A percentile compares a stretch with the other conserved stretches of the same genome.
Evolutionary conservation across 1,140 invertebrate species (phyloP).

Genomic region (Caerostris extrusa): DNA sequence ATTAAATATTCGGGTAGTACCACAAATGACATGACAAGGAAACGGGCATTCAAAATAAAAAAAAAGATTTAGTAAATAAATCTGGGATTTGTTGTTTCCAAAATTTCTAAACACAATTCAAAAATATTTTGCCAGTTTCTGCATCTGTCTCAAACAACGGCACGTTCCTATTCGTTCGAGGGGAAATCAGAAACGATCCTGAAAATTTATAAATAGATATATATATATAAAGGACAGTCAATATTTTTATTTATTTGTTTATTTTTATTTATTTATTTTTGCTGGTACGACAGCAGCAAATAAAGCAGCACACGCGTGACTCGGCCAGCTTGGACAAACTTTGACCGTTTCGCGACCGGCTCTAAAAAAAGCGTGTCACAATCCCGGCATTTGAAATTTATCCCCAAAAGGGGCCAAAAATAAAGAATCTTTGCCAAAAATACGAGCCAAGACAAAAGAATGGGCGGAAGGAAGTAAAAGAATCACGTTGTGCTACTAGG

Average conservation of each 20-base stretch:
- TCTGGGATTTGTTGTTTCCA: background rate
- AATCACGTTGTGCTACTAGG: background rate
- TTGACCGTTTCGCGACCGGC: constrained; percentile 5
- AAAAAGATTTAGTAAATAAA: background rate
- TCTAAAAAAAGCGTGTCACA: constrained; percentile 59
- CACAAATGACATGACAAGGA: no score
- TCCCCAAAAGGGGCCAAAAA: constrained; percentile 50
- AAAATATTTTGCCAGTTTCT: background rate
- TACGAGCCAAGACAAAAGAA: background rate
- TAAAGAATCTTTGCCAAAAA: constrained; percentile 33
- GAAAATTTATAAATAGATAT: background rate
- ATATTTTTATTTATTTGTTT: background rate
- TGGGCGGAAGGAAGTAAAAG: background rate
- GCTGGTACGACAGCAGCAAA: constrained; percentile 2
- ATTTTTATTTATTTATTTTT: constrained; percentile 7
- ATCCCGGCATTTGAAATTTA: constrained; percentile 62
- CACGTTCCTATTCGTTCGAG: constrained; percentile 14
- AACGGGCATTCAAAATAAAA: background rate
- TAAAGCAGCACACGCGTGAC: constrained; percentile 40
- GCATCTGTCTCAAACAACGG: constrained; percentile 13
- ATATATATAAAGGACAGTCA: background rate
- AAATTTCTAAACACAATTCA: background rate
- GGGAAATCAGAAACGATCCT: constrained; percentile 26
- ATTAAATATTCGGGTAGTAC: no score
- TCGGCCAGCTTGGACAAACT: background rate